Conservation (phyloP, 1,140 invertebrate species). For the Arion vulgaris region DNA sequence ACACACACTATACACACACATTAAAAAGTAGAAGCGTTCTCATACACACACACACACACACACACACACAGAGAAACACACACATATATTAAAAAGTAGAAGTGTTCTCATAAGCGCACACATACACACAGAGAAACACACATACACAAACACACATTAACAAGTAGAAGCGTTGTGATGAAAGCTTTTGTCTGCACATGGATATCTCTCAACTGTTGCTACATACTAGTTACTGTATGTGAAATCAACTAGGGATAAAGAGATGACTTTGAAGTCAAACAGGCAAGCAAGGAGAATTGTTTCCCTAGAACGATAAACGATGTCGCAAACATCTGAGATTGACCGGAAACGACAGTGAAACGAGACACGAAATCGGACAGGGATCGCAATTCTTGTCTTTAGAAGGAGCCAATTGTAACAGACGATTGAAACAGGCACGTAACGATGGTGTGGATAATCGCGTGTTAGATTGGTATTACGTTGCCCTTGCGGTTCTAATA, state of each 20-base stretch:
- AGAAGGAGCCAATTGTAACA: not conserved
- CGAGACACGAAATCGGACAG: not conserved
- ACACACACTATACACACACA: no score
- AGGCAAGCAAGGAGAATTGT: not conserved
- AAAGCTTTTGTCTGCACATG: no score
- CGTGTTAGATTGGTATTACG: not conserved
- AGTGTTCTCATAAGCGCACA: no score
- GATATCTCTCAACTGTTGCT: no score
- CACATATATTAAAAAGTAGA: no score
- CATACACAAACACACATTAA: no score
- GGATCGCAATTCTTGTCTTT: not conserved
- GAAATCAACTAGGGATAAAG: not conserved
- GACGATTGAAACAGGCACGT: not conserved
- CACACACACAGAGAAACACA: no score
- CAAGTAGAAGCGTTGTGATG: no score
- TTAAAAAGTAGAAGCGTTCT: no score
- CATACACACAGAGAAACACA: no score
- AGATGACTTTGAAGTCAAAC: not conserved
- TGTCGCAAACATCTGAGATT: not conserved
- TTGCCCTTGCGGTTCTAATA: not conserved
- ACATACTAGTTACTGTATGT: not conserved
- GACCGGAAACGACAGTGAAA: not conserved
- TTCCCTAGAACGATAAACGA: not conserved
- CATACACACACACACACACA: no score
- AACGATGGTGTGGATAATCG: not conserved